phyloP scores from a whole-genome alignment of 2,888 invertebrate species.

The Stratiomys singularior region DNA sequence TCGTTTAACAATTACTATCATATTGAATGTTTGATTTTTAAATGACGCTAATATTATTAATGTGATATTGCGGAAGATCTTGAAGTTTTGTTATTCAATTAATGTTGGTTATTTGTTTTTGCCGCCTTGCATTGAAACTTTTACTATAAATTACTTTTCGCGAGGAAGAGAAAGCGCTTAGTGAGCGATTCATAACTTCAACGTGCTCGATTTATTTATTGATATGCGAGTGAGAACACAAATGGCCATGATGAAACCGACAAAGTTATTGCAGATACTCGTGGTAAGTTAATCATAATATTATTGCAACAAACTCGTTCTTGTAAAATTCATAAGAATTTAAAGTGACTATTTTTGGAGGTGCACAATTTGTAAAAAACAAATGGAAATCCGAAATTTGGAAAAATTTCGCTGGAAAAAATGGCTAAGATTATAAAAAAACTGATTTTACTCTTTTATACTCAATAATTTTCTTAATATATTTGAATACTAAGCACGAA shows the following conservation, averaged over 20 bases:
- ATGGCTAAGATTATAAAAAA: no score
- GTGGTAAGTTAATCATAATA: conserved; percentile 1
- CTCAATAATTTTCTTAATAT: no score
- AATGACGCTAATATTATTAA: conserved; percentile 30
- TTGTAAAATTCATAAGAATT: no score
- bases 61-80: conserved; percentile 22
- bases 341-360: no score
- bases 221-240: conserved; percentile 18
- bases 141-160: neutral
- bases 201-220: neutral
- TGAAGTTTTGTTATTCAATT: neutral
- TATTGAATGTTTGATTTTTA: conserved; percentile 23
- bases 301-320: no score
- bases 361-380: no score
- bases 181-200: conserved; percentile 1
- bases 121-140: conserved; percentile 3
- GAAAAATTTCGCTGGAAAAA: no score
- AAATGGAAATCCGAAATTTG: no score
- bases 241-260: conserved; percentile 32
- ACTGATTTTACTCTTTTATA: no score
- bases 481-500: no score
- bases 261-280: conserved; percentile 17
- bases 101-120: conserved; percentile 17
- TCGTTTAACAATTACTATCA: neutral
- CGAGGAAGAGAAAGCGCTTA: conserved; percentile 24